These are phyloP conservation scores for Noturus placidus DNA, from an alignment of 2,113 vertebrate genomes.

Conservation along the genomic window DNA sequence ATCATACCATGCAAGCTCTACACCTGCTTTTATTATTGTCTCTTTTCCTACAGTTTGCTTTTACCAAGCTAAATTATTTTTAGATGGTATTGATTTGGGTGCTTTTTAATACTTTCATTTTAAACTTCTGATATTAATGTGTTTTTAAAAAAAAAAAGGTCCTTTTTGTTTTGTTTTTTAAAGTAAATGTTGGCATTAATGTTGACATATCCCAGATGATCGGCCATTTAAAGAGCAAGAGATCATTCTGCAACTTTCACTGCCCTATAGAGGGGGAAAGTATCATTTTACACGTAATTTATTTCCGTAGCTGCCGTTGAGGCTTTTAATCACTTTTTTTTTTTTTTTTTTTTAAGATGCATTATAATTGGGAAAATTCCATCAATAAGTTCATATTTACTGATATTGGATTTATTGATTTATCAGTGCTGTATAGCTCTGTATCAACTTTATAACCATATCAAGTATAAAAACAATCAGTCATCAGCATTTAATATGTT, in stretches of 20 bases:
- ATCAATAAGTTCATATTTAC: constrained; percentile 3
- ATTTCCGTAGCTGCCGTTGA: constrained; percentile 38
- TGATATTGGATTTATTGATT: not conserved
- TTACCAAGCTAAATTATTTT: constrained; percentile 66
- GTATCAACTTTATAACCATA: constrained; percentile 45
- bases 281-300: constrained; percentile 42
- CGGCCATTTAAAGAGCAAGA: constrained; percentile 56
- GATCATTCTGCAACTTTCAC: constrained; percentile 72
- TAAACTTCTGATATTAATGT: constrained; percentile 57
- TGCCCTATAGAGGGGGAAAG: constrained; percentile 43
- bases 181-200: constrained; percentile 8
- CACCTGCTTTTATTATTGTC: constrained; percentile 15
- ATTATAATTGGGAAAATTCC: not conserved
- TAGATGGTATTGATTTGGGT: constrained; percentile 58
- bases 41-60: constrained; percentile 61
- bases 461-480: constrained; percentile 24
- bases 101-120: constrained; percentile 58
- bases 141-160: constrained; percentile 34
- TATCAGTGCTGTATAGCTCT: constrained; percentile 21
- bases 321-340: constrained; percentile 23
- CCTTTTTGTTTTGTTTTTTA: constrained; percentile 59
- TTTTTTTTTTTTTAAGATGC: not conserved
- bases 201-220: constrained; percentile 26
- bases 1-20: constrained; percentile 42
- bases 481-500: not conserved